A percentile compares a stretch with the other conserved stretches of the same genome.
phyloP scores from a whole-genome alignment of 1,140 invertebrate genomes.

The Polyergus mexicanus region DNA sequence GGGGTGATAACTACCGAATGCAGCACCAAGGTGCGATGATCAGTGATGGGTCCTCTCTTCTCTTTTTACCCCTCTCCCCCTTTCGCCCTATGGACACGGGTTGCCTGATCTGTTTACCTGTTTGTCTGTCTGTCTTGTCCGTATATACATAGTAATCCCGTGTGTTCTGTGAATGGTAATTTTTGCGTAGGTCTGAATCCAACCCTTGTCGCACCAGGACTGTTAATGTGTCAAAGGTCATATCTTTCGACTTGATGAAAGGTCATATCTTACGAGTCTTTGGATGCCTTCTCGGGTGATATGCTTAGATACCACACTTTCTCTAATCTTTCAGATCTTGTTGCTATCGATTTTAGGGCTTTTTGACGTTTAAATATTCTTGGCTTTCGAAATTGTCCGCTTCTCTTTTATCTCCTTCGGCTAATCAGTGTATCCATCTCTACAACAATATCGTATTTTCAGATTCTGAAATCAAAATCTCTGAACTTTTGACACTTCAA shows the following conservation, averaged over 20 bases:
- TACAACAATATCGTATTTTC: neutral
- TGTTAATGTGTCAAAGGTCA: conserved; percentile 29
- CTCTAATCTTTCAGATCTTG: conserved; percentile 1
- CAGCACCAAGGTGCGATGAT: conserved; percentile 75
- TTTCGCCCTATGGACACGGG: neutral
- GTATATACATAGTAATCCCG: conserved; percentile 26
- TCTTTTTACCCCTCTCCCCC: neutral
- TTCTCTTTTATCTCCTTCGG: neutral
- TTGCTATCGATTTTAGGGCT: conserved; percentile 19
- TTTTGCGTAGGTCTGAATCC: conserved; percentile 26
- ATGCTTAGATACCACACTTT: conserved; percentile 23
- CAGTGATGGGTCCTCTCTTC: conserved; percentile 42
- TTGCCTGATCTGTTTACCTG: conserved; percentile 32
- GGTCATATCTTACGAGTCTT: conserved; percentile 28
- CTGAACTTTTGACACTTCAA: neutral
- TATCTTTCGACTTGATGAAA: conserved; percentile 25
- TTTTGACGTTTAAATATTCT: conserved; percentile 3
- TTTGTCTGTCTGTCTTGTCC: conserved; percentile 29
- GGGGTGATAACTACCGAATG: conserved; percentile 70
- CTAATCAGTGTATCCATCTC: neutral
- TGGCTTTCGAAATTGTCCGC: neutral
- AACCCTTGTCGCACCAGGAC: conserved; percentile 31
- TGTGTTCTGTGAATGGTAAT: conserved; percentile 48
- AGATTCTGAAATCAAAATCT: neutral
- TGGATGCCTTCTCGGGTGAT: conserved; percentile 15